Evolutionary conservation across 2,797 vertebrate species (phyloP), one percentile per base, ranked within the genome.

Genomic region (Lepilemur ruficaudatus): DNA sequence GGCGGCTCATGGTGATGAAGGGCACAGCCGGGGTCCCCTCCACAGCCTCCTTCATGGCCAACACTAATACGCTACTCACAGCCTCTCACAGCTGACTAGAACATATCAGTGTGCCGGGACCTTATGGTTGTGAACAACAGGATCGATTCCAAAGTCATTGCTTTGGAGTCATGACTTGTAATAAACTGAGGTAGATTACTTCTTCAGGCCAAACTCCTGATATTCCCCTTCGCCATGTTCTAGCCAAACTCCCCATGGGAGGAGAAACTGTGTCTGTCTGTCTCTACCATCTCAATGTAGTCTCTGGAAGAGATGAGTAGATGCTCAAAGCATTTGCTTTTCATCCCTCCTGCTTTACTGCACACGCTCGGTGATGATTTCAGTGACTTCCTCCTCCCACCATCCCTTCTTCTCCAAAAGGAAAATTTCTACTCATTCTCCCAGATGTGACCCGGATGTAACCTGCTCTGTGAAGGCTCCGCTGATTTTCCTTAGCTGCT

Each of bases 351-450:
- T 59, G 23, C 9, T 48, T 65, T 41, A 23, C 20, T 20, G 22
- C 8, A 32, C 32, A 46, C 41, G 72, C 65, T 93, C 43, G 69
- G 59, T 13, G 13, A 67, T 59, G 70, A 32, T 72, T 93, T 83
- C 32, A 61, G 2, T 69, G 25, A 17, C 32, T 75, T 89, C 23
- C 11, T 89, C 32, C 35, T 94, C 52, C 43, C 12, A 55, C 46
- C n/a, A 30, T 80, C 88, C 9, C 88, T 92, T 95, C 38, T 82
- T 57, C 50, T 70, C 69, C 46, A 46, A 67, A 80, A 79, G 30
- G 14, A 89, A 96, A 89, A 88, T 50, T 73, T 28, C 25, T 70
- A 25, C n/a, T 93, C 23, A 61, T 65, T 78, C 59, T 92, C 94
- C 30, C 67, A 75, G 63, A 23, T 52, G 25, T n/a, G 75, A 65